Conservation (phyloP, 2,113 vertebrate species). For the Calyptomena viridis region DNA sequence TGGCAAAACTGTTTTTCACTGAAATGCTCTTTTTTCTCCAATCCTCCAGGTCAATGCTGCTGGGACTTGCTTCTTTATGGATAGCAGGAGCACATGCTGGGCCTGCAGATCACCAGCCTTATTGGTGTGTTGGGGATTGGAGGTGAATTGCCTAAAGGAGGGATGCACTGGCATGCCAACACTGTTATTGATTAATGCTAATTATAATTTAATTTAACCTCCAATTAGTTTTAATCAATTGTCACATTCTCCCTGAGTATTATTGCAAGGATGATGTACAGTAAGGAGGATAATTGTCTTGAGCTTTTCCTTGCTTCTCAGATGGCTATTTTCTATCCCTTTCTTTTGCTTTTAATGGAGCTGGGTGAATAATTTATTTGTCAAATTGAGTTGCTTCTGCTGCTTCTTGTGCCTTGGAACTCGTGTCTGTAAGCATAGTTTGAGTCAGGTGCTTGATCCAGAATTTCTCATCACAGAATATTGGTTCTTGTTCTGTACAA, state of each 20-base stretch:
- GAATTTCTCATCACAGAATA: constrained; percentile 1
- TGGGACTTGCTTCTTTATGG: constrained; percentile 32
- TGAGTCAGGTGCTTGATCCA: not conserved
- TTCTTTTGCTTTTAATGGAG: constrained; percentile 29
- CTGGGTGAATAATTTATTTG: constrained; percentile 42
- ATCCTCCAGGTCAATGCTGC: constrained; percentile 15
- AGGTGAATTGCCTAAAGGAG: constrained; percentile 60
- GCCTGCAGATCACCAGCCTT: constrained; percentile 48
- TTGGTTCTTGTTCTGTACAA: not conserved
- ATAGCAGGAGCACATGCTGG: constrained; percentile 27
- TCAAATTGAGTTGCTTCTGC: constrained; percentile 10
- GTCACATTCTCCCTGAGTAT: constrained; percentile 41
- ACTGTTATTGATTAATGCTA: constrained; percentile 69
- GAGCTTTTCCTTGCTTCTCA: constrained; percentile 38
- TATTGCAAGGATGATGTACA: not conserved
- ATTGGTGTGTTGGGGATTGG: constrained; percentile 57
- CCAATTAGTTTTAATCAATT: constrained; percentile 72
- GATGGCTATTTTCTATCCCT: constrained; percentile 10
- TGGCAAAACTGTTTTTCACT: constrained; percentile 32
- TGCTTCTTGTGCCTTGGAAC: not conserved
- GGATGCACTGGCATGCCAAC: constrained; percentile 8
- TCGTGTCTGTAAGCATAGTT: not conserved
- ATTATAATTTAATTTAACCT: constrained; percentile 70
- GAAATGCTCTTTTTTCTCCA: constrained; percentile 10
- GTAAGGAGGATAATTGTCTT: constrained; percentile 31